Conservation (phyloP, 2,113 vertebrate genomes). For the Ancistrus triradiatus region DNA sequence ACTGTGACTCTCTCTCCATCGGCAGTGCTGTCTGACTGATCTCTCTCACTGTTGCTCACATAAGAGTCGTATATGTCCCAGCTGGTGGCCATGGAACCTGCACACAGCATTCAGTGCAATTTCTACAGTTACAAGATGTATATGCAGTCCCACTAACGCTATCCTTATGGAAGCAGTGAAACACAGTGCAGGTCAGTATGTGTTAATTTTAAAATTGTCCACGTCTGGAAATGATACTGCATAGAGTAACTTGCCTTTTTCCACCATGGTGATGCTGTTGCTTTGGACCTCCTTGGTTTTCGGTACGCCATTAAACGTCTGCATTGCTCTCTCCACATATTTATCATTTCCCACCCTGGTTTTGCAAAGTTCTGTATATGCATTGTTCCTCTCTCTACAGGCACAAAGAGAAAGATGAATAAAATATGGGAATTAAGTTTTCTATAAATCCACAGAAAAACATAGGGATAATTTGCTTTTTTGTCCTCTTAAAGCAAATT, state of each 20-base stretch:
- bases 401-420: conserved; percentile 34
- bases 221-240: too few relatives aligned
- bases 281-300: conserved; percentile 83
- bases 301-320: conserved; percentile 74
- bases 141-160: too few relatives aligned
- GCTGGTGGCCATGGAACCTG: conserved; percentile 67
- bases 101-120: conserved; percentile 1
- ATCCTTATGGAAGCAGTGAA: too few relatives aligned
- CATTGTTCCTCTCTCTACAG: conserved; percentile 67
- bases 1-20: conserved; percentile 9
- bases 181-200: too few relatives aligned
- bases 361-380: conserved; percentile 70
- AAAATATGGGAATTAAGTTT: too few relatives aligned
- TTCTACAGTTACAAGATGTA: too few relatives aligned
- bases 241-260: conserved; percentile 69
- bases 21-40: background rate
- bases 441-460: too few relatives aligned
- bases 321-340: conserved; percentile 74
- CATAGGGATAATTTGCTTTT: too few relatives aligned
- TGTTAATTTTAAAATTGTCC: too few relatives aligned
- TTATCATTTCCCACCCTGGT: conserved; percentile 67
- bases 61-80: conserved; percentile 76
- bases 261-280: conserved; percentile 62
- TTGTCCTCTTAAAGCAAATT: too few relatives aligned
- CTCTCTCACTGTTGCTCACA: conserved; percentile 18